These are phyloP conservation scores for Augiades crinisus DNA, from an alignment of 2,888 invertebrate genomes.

Conservation along the genomic window DNA sequence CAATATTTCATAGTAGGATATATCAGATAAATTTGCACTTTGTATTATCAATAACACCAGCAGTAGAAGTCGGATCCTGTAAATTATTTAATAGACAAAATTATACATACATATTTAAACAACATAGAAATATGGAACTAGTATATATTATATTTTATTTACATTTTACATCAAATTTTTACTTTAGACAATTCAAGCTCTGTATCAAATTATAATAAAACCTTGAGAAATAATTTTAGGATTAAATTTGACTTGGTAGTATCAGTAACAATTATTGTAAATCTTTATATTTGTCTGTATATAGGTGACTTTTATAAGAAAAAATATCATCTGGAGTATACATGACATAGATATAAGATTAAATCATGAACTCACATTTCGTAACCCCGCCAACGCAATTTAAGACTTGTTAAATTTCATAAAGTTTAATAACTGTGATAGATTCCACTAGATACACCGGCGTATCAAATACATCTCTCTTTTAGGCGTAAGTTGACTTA, in stretches of 20 bases:
- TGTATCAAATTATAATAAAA: no score
- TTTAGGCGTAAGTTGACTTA: no score
- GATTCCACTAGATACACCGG: no score
- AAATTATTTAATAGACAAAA: constrained; percentile 41
- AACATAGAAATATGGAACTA: no score
- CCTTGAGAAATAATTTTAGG: no score
- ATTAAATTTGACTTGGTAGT: no score
- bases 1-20: constrained; percentile 83
- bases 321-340: no score
- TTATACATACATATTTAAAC: not conserved
- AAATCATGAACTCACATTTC: constrained; percentile 1
- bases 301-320: not conserved
- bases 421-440: not conserved
- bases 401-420: not conserved
- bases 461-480: not conserved
- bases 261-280: no score
- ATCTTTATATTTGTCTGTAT: not conserved
- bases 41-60: constrained; percentile 42
- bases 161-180: not conserved
- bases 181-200: no score
- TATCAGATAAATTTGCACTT: constrained; percentile 52
- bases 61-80: constrained; percentile 32
- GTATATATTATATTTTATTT: not conserved
- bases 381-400: constrained; percentile 7
- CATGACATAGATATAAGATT: not conserved